These are phyloP conservation scores for Herpetotheres cachinnans DNA, from an alignment of 2,113 vertebrate species.

Conservation along the genomic window DNA sequence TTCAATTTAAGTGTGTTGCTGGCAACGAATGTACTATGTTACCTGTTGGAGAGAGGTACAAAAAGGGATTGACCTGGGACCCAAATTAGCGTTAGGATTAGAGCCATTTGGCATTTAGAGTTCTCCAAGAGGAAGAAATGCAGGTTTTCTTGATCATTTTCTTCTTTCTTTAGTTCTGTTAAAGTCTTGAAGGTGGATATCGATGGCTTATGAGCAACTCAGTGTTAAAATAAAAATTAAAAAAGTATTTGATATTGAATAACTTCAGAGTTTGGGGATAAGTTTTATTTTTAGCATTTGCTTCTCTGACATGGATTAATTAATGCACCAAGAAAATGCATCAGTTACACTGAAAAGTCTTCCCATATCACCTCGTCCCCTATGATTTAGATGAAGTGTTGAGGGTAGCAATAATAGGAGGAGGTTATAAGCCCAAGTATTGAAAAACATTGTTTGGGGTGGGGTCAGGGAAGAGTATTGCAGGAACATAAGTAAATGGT, in stretches of 20 bases:
- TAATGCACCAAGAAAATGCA: neutral
- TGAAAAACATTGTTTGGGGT: neutral
- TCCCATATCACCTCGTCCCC: accelerated
- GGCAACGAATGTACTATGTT: no score
- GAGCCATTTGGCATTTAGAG: neutral
- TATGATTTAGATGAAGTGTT: neutral
- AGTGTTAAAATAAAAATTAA: neutral
- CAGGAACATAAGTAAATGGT: neutral
- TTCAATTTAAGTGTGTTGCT: neutral
- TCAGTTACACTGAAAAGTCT: neutral
- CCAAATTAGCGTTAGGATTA: neutral
- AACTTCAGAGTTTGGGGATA: neutral
- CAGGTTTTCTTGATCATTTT: neutral
- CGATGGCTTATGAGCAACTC: neutral
- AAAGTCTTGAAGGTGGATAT: neutral
- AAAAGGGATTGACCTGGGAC: neutral
- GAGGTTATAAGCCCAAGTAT: neutral
- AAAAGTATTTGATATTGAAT: neutral
- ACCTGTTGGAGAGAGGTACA: neutral
- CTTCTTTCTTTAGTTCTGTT: neutral
- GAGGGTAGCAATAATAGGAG: neutral
- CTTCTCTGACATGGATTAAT: neutral
- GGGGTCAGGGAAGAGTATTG: neutral
- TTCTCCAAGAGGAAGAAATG: neutral
- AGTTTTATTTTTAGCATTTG: neutral